Conservation (phyloP, 1,140 invertebrate species). For the Drosophila willistoni region DNA sequence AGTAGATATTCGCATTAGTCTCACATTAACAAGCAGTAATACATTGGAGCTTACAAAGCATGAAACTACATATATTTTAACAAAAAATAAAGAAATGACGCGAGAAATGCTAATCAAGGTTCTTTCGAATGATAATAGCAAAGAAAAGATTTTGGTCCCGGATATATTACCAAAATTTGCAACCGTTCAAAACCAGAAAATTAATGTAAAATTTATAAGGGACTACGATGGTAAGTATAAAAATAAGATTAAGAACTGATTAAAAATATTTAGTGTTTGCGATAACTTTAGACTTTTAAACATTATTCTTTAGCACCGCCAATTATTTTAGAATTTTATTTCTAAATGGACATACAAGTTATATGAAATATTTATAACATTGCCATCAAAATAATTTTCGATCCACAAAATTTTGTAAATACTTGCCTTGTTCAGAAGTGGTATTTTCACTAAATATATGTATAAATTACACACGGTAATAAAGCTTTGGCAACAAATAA, state of each 20-base stretch:
- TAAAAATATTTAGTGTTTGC: background rate
- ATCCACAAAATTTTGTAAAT: too few species aligned
- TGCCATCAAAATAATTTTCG: too few species aligned
- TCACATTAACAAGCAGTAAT: conserved; percentile 37
- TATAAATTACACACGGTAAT: too few species aligned
- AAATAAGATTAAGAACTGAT: background rate
- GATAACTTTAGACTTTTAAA: too few species aligned
- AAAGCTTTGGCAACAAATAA: too few species aligned
- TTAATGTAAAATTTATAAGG: conserved; percentile 43
- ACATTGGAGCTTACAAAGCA: conserved; percentile 28
- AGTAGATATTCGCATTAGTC: conserved; percentile 46
- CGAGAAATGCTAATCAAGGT: conserved; percentile 85
- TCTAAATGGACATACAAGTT: too few species aligned
- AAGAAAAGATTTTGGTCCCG: conserved; percentile 82
- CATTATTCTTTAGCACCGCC: too few species aligned
- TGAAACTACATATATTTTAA: conserved; percentile 48
- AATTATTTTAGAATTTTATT: too few species aligned
- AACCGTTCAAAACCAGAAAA: conserved; percentile 85
- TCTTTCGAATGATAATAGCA: conserved; percentile 83
- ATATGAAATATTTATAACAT: too few species aligned
- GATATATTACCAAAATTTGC: conserved; percentile 92
- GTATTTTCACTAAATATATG: too few species aligned
- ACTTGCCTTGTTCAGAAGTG: too few species aligned
- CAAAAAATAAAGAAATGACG: conserved; percentile 32
- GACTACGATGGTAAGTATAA: conserved; percentile 51